Evolutionary conservation across 2,113 vertebrate species (phyloP).

Genomic region (Tyto alba): DNA sequence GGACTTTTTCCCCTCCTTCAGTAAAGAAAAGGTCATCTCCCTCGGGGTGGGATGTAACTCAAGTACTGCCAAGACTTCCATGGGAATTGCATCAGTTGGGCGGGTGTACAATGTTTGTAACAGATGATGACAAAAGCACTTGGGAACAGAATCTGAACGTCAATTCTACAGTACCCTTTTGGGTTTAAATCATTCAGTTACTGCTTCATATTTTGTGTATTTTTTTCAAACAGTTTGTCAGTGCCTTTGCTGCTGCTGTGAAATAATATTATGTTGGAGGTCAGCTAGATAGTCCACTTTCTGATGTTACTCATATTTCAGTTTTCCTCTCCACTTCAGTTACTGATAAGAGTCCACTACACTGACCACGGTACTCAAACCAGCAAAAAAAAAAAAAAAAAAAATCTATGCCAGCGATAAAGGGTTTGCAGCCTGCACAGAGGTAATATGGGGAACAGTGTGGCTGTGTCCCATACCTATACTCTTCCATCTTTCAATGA

Average conservation of each 20-base stretch:
- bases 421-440: neutral
- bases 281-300: neutral
- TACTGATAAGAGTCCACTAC: neutral
- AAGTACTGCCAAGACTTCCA: conserved; percentile 6
- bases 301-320: neutral
- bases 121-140: conserved; percentile 1
- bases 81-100: conserved; percentile 45
- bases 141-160: neutral
- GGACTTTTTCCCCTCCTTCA: neutral
- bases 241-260: neutral
- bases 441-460: neutral
- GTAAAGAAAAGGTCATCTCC: conserved; percentile 12
- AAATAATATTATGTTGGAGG: neutral
- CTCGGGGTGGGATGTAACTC: neutral
- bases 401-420: neutral
- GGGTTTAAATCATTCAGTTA: neutral
- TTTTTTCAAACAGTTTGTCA: neutral
- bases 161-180: neutral
- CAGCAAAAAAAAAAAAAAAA: too few relatives aligned
- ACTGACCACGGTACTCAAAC: neutral
- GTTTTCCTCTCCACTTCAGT: neutral
- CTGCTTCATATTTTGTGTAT: neutral
- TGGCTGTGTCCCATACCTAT: neutral
- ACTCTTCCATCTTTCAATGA: neutral
- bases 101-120: neutral